Percentiles rank a stretch among this genome's conserved stretches.
phyloP scores from a whole-genome alignment of 1,140 invertebrate species.

The Marisa cornuarietis region DNA sequence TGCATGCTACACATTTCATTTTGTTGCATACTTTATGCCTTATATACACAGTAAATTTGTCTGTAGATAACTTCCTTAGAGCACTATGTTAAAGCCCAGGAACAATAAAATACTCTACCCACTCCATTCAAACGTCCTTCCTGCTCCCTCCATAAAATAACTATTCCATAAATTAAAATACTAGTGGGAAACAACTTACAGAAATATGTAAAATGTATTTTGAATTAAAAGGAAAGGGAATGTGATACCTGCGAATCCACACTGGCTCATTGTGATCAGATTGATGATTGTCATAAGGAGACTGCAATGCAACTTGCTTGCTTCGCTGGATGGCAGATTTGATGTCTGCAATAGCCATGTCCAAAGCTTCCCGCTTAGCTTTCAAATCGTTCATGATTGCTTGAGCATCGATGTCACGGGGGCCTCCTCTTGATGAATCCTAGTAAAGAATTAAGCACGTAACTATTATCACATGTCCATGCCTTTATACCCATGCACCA shows the following conservation, averaged over 20 bases:
- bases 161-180: neutral
- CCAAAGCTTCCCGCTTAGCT: slow-evolving; percentile 68
- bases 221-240: neutral
- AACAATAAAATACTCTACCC: too few relatives aligned
- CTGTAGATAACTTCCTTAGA: too few relatives aligned
- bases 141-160: too few relatives aligned
- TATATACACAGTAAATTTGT: too few relatives aligned
- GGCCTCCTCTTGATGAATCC: neutral
- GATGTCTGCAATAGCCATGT: slow-evolving; percentile 84
- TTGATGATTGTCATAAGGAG: slow-evolving; percentile 41
- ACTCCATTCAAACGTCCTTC: too few relatives aligned
- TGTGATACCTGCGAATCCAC: slow-evolving; percentile 64
- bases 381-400: slow-evolving; percentile 61
- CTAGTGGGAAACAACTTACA: neutral
- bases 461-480: too few relatives aligned
- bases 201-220: neutral
- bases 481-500: too few relatives aligned
- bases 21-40: too few relatives aligned
- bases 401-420: slow-evolving; percentile 56
- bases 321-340: slow-evolving; percentile 81
- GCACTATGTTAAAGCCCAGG: too few relatives aligned
- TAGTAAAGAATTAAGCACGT: too few relatives aligned
- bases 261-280: slow-evolving; percentile 59
- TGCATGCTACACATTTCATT: too few relatives aligned
- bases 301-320: slow-evolving; percentile 66